These are phyloP conservation scores for Calephelis nemesis DNA, from an alignment of 1,140 invertebrate species.

Conservation along the genomic window DNA sequence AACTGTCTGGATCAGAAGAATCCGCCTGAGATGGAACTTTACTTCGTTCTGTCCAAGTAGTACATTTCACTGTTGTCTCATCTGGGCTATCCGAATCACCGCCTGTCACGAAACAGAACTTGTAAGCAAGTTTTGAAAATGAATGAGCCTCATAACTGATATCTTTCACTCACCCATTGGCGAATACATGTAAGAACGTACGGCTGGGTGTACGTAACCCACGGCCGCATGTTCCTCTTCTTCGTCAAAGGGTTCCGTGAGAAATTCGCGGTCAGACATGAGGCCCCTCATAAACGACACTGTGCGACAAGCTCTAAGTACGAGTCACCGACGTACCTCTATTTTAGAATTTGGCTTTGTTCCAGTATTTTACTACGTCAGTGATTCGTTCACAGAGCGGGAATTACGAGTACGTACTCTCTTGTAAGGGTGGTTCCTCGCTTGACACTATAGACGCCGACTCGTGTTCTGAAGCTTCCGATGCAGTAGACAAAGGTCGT, in stretches of 20 bases:
- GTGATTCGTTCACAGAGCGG: conserved; percentile 57
- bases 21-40: conserved; percentile 46
- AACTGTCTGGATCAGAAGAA: conserved; percentile 62
- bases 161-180: conserved; percentile 67
- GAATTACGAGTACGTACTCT: conserved; percentile 67
- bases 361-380: conserved; percentile 71
- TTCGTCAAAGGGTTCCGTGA: conserved; percentile 71
- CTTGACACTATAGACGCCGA: conserved; percentile 74
- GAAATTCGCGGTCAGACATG: conserved; percentile 74
- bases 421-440: conserved; percentile 68
- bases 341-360: conserved; percentile 72
- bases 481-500: conserved; percentile 66
- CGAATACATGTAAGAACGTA: conserved; percentile 77
- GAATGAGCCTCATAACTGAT: conserved; percentile 50
- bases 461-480: conserved; percentile 67
- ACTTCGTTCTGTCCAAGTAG: conserved; percentile 60
- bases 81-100: conserved; percentile 76
- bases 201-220: conserved; percentile 67
- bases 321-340: conserved; percentile 65
- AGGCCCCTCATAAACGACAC: conserved; percentile 66
- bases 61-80: conserved; percentile 71
- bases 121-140: conserved; percentile 31
- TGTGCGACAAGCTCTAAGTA: conserved; percentile 64
- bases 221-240: conserved; percentile 61
- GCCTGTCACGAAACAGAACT: conserved; percentile 68